Percentiles rank a stretch among this genome's conserved stretches.
Evolutionary conservation across 2,113 vertebrate genomes (phyloP).

Genomic region (Chloroceryle aenea): DNA sequence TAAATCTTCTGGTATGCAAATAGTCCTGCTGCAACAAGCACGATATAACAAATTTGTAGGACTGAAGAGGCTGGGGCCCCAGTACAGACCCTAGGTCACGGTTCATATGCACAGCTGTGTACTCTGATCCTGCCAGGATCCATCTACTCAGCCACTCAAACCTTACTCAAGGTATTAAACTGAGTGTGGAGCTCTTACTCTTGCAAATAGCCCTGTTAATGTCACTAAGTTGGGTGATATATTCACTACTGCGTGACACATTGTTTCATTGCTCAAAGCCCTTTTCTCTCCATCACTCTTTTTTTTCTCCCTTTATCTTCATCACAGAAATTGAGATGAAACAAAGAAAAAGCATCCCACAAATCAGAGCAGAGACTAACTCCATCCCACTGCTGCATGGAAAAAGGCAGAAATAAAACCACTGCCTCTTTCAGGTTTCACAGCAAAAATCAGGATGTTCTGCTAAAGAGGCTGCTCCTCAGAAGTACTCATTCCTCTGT

Average conservation of each 20-base stretch:
- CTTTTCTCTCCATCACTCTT: neutral
- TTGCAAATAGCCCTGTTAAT: neutral
- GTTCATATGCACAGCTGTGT: neutral
- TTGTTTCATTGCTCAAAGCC: neutral
- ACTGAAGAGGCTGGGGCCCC: neutral
- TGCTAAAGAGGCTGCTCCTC: neutral
- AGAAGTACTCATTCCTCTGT: neutral
- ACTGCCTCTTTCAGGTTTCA: neutral
- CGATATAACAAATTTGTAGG: neutral
- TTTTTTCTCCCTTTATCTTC: neutral
- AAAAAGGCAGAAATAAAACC: neutral
- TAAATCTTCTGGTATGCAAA: constrained; percentile 13
- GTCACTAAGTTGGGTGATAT: neutral
- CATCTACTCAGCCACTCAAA: neutral
- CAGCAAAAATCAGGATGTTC: neutral
- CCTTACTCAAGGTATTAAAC: neutral
- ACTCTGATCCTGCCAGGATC: neutral
- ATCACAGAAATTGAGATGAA: neutral
- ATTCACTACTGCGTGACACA: neutral
- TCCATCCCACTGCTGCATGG: neutral
- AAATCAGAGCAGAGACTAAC: neutral
- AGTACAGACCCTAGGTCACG: neutral
- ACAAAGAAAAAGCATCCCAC: neutral
- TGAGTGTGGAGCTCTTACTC: neutral
- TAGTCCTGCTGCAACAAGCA: neutral